These are phyloP conservation scores for Margarornis squamiger DNA, from an alignment of 2,797 vertebrate species.

Conservation along the genomic window DNA sequence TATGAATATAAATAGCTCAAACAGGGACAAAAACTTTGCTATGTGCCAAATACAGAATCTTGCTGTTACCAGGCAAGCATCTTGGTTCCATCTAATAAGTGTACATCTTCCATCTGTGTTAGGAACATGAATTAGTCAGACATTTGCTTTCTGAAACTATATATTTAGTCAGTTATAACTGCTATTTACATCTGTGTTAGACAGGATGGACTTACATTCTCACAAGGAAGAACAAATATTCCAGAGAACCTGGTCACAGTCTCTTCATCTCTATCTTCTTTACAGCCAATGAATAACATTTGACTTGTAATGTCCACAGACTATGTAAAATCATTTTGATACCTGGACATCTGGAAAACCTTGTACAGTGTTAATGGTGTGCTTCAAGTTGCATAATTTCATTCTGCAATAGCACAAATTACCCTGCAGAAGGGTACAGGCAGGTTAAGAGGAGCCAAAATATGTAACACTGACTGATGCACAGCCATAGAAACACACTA, in stretches of 20 bases:
- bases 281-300: constrained; percentile 10
- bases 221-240: constrained; percentile 8
- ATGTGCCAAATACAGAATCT: not conserved
- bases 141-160: not conserved
- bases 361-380: not conserved
- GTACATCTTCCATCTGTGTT: not conserved
- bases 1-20: not conserved
- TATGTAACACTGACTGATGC: not conserved
- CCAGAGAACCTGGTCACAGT: not conserved
- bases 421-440: not conserved
- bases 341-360: constrained; percentile 25
- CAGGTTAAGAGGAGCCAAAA: not conserved
- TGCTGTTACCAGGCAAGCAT: not conserved
- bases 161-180: not conserved
- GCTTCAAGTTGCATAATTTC: constrained; percentile 29
- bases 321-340: constrained; percentile 16
- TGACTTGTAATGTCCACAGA: not conserved
- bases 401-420: not conserved
- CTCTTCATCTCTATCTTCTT: not conserved
- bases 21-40: not conserved
- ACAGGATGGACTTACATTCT: not conserved
- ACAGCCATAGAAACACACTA: not conserved
- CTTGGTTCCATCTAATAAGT: not conserved
- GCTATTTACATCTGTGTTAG: not conserved
- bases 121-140: not conserved